phyloP scores from a whole-genome alignment of 1,140 invertebrate species.

The Dinothrombium tinctorium region DNA sequence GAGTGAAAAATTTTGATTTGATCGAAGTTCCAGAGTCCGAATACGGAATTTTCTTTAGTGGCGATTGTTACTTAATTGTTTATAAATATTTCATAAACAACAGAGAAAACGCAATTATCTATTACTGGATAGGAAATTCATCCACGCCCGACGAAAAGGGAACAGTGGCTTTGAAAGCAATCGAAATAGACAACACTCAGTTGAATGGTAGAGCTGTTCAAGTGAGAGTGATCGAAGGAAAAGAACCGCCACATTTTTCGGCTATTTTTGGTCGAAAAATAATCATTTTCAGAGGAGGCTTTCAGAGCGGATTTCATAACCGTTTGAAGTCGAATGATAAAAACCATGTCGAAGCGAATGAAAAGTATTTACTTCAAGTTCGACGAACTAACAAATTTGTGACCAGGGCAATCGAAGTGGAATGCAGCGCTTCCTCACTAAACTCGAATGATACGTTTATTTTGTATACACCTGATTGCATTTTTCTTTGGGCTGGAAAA shows the following conservation, averaged over 20 bases:
- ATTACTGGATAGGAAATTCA: slow-evolving; percentile 41
- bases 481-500: slow-evolving; percentile 34
- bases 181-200: slow-evolving; percentile 34
- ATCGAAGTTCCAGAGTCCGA: slow-evolving; percentile 38
- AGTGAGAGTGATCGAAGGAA: slow-evolving; percentile 54
- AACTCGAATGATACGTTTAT: slow-evolving; percentile 63
- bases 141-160: slow-evolving; percentile 38
- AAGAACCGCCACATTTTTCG: slow-evolving; percentile 68
- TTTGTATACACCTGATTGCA: slow-evolving; percentile 31
- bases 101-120: slow-evolving; percentile 29
- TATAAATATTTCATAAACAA: slow-evolving; percentile 45
- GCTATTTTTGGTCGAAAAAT: slow-evolving; percentile 68
- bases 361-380: slow-evolving; percentile 23
- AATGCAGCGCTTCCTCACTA: slow-evolving; percentile 36
- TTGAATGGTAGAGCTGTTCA: slow-evolving; percentile 32
- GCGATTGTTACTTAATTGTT: slow-evolving; percentile 60
- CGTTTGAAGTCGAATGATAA: slow-evolving; percentile 10
- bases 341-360: slow-evolving; percentile 5
- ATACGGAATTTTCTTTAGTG: slow-evolving; percentile 50
- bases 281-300: slow-evolving; percentile 31
- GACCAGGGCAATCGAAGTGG: slow-evolving; percentile 48
- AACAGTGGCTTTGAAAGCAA: slow-evolving; percentile 33
- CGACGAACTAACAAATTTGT: slow-evolving; percentile 43
- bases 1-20: slow-evolving; percentile 28
- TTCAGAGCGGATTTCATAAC: slow-evolving; percentile 11